Evolutionary conservation across 2,888 invertebrate genomes (phyloP).

Genomic region (Erynnis tages): DNA sequence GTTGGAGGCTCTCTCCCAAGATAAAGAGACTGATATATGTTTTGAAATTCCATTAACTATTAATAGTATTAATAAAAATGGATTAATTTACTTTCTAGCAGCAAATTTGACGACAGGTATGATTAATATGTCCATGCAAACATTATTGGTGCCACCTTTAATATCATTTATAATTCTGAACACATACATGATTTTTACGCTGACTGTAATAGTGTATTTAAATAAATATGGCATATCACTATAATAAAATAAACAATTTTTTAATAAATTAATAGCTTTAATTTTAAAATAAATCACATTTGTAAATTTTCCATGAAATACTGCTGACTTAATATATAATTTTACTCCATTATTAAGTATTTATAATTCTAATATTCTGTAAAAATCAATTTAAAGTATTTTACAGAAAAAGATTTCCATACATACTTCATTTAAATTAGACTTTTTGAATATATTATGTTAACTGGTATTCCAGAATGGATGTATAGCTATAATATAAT

Average conservation of each 20-base stretch:
- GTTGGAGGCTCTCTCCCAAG: conserved; percentile 73
- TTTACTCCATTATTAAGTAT: background rate
- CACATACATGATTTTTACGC: conserved; percentile 77
- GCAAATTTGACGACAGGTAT: conserved; percentile 93
- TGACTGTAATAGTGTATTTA: conserved; percentile 52
- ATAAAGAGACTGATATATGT: conserved; percentile 39
- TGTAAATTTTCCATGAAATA: background rate
- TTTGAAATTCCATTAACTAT: conserved; percentile 80
- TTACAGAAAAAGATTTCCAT: no score
- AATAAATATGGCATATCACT: conserved; percentile 69
- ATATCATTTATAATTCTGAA: conserved; percentile 78
- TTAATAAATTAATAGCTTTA: background rate
- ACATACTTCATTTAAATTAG: no score
- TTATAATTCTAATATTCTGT: no score
- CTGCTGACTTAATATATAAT: no score
- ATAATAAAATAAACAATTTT: conserved; percentile 40
- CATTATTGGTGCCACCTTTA: conserved; percentile 70
- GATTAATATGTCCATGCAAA: conserved; percentile 87
- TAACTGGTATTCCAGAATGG: background rate
- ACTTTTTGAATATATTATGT: no score
- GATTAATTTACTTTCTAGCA: conserved; percentile 90
- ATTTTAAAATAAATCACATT: conserved; percentile 5
- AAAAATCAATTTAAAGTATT: no score
- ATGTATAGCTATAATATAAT: background rate
- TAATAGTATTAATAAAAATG: conserved; percentile 89